Evolutionary conservation across 2,113 vertebrate genomes (phyloP).

Genomic region (Australoheros scitulus): DNA sequence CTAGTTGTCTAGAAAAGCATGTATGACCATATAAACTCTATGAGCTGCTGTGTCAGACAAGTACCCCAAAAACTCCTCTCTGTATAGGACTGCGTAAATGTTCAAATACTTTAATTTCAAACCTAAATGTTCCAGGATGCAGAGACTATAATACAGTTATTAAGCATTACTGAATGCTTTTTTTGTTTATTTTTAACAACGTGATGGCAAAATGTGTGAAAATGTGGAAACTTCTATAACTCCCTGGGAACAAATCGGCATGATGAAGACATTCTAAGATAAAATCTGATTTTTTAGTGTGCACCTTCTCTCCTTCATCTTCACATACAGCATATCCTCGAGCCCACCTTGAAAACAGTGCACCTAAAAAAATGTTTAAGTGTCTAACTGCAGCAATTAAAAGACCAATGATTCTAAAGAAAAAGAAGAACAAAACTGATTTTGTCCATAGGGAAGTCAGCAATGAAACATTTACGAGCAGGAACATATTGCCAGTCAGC

Average conservation of each 20-base stretch:
- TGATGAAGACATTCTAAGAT: not conserved
- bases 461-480: constrained; percentile 27
- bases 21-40: not conserved
- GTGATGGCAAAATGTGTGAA: no score
- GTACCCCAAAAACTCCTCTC: not conserved
- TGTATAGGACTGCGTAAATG: not conserved
- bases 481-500: not conserved
- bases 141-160: not conserved
- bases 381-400: constrained; percentile 15
- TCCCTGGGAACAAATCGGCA: no score
- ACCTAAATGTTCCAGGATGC: no score
- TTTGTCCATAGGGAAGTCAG: constrained; percentile 17
- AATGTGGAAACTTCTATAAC: not conserved
- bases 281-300: not conserved
- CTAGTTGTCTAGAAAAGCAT: no score
- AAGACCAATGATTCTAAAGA: constrained; percentile 7
- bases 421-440: constrained; percentile 3
- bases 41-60: not conserved
- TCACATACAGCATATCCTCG: not conserved
- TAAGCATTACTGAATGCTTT: not conserved
- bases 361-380: not conserved
- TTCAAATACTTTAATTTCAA: not conserved
- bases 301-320: not conserved
- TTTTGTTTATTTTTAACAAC: not conserved
- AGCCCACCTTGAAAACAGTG: not conserved